Base-by-base conservation (phyloP, 2,888 invertebrate genomes). In the Apamea anceps region DNA sequence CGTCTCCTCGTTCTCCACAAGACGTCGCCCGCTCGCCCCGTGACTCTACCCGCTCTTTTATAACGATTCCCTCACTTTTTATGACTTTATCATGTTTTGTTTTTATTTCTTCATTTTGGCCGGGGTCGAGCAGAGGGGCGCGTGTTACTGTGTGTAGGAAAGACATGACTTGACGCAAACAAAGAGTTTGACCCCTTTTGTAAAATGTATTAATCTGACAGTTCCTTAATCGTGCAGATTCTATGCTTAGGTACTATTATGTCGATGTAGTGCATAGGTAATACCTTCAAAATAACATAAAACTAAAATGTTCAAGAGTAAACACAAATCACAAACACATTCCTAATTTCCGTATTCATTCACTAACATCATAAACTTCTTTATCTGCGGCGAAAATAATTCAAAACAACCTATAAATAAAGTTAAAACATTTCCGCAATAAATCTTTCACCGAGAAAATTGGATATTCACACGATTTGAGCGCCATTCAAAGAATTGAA, bases 401-500 rank as follows among this genome's bases (percentile, higher is more conserved):
- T 77, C 51, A 76, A 79, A 77, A 72, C n/a, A 79, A 74, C 62
- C 37, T 42, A 74, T 73, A 85, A 82, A 73, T 83, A 82, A 84
- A 88, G 67, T 79, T 66, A 73, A 85, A 87, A 85, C 75, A 83
- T 85, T 86, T 82, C 75, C 83, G 77, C 75, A 48, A 74, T 72
- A 81, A 88, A 86, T 79, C 77, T 75, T 71, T 87, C 87, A 81
- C 83, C 78, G 83, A 86, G 84, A 86, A 88, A 88, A 89, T 88
- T 84, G 81, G 88, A 85, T 90, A 90, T 92, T 91, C 91, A 91
- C 92, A 82, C 89, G 90, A 90, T 91, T 92, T 89, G 92, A 92
- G 90, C 93, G 92, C 92, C 92, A 94, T 93, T 94, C 91, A 93
- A 91, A 93, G 89, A 90, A 87, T 90, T 93, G 90, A 93, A 92